phyloP scores from a whole-genome alignment of 2,888 invertebrate species.

The Idaea dimidiata region DNA sequence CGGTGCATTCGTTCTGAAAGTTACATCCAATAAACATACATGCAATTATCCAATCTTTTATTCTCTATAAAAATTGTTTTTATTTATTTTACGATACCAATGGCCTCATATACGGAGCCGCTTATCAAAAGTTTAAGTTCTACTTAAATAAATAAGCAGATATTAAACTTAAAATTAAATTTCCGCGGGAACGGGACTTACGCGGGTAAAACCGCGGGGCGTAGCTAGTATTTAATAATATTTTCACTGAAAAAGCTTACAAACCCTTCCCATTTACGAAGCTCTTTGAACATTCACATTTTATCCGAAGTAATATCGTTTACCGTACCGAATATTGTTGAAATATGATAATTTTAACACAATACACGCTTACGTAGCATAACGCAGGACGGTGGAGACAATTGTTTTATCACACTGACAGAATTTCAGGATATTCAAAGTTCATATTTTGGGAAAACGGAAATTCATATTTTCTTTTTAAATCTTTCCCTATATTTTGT shows the following conservation, averaged over 20 bases:
- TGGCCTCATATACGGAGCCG: no score
- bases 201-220: no score
- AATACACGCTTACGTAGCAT: not conserved
- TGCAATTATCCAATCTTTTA: no score
- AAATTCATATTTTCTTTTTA: not conserved
- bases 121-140: no score
- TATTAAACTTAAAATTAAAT: no score
- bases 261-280: not conserved
- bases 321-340: not conserved
- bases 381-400: not conserved
- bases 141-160: no score
- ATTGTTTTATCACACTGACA: not conserved
- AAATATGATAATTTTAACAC: not conserved
- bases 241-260: not conserved
- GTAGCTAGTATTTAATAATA: no score
- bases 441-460: not conserved
- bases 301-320: not conserved
- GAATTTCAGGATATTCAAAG: not conserved
- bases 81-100: no score
- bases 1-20: no score
- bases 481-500: not conserved
- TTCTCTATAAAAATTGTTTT: no score
- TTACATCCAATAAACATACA: no score
- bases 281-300: not conserved
- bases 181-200: no score